Evolutionary conservation across 2,113 vertebrate species (phyloP).

Genomic region (Tyrannus savana): DNA sequence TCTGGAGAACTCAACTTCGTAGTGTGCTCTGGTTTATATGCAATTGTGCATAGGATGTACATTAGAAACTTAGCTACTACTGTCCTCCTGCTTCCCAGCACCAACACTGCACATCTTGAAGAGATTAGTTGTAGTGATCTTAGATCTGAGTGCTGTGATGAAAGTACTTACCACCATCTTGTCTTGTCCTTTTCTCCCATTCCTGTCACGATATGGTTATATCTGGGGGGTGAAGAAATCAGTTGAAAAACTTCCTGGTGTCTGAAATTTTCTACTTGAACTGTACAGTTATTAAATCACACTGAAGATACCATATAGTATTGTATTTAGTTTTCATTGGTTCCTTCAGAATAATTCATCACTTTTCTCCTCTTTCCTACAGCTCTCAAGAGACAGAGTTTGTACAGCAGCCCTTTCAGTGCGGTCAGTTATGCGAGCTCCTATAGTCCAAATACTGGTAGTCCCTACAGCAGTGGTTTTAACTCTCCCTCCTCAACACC

Average conservation of each 20-base stretch:
- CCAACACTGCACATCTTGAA: not conserved
- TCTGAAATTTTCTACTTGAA: not conserved
- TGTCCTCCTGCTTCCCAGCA: not conserved
- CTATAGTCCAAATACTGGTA: conserved; percentile 89
- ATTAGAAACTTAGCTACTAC: not conserved
- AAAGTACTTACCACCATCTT: not conserved
- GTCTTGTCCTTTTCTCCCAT: not conserved
- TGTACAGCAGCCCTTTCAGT: conserved; percentile 89
- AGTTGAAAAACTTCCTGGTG: not conserved
- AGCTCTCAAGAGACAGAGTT: conserved; percentile 92
- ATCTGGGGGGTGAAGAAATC: not conserved
- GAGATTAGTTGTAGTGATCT: not conserved
- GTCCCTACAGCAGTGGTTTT: conserved; percentile 94
- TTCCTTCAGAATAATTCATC: not conserved
- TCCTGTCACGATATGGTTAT: not conserved
- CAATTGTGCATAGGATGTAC: not conserved
- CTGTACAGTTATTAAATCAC: not conserved
- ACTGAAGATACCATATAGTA: not conserved
- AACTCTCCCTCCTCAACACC: conserved; percentile 95
- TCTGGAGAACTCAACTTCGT: rapidly evolving
- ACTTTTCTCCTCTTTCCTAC: not conserved
- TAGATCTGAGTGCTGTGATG: not conserved
- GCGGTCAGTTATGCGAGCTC: conserved; percentile 83
- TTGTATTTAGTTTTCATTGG: not conserved
- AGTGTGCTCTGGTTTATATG: not conserved